These are phyloP conservation scores for Epinephelus fuscoguttatus DNA, from an alignment of 2,113 vertebrate genomes.

Conservation along the genomic window DNA sequence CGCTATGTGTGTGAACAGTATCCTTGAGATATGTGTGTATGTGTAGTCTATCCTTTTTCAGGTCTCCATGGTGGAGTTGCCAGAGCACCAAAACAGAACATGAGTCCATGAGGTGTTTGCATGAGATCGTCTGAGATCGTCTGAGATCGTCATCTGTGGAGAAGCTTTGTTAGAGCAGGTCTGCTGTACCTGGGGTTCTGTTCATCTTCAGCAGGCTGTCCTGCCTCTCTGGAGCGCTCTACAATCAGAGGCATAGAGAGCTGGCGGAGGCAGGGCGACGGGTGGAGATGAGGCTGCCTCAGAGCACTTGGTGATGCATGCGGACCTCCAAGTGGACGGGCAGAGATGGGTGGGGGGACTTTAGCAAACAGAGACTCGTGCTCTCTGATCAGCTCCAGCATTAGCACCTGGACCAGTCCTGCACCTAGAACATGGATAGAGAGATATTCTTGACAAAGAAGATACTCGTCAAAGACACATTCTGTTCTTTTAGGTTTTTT, in stretches of 20 bases:
- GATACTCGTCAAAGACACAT: not conserved
- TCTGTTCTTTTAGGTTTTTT: not conserved
- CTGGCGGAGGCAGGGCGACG: slow-evolving; percentile 72
- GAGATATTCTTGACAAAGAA: not conserved
- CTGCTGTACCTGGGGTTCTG: slow-evolving; percentile 53
- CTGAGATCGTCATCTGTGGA: not conserved
- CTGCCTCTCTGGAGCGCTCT: slow-evolving; percentile 51
- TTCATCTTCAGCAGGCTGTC: slow-evolving; percentile 27
- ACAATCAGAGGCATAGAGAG: slow-evolving; percentile 80
- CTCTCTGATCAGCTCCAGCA: slow-evolving; percentile 77
- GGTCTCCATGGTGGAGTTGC: too few species aligned
- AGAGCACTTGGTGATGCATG: slow-evolving; percentile 37
- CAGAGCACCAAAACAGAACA: not conserved
- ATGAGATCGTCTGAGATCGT: not conserved
- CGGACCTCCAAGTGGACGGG: slow-evolving; percentile 27
- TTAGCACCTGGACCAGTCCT: slow-evolving; percentile 72
- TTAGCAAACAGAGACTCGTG: slow-evolving; percentile 80
- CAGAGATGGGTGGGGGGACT: slow-evolving; percentile 44
- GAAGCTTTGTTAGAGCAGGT: not conserved
- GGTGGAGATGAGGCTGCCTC: slow-evolving; percentile 53
- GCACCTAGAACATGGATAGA: slow-evolving; percentile 68
- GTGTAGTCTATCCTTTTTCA: too few species aligned
- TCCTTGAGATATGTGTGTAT: too few species aligned
- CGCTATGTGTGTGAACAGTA: not conserved
- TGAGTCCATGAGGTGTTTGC: not conserved